phyloP scores from a whole-genome alignment of 2,113 vertebrate species.

The Emydura subglobosa region DNA sequence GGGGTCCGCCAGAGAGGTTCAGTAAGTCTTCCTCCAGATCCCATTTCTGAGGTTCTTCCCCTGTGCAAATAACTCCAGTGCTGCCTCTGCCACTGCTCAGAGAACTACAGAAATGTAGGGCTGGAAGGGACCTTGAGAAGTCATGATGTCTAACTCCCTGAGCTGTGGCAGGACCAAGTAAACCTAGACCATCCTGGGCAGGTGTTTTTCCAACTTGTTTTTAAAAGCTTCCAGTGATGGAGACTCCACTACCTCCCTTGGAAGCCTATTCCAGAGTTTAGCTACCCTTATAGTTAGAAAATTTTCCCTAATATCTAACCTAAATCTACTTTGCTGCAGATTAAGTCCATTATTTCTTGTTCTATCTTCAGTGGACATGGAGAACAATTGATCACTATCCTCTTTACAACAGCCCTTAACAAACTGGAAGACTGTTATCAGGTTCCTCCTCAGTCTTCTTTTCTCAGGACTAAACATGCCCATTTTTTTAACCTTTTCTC shows the following conservation, averaged over 20 bases:
- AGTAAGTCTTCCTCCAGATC: slow-evolving; percentile 7
- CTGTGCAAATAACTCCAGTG: neutral
- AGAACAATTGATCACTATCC: neutral
- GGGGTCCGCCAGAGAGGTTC: neutral
- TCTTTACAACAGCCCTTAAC: no score
- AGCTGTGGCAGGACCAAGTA: neutral
- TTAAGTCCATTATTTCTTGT: neutral
- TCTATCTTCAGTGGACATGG: neutral
- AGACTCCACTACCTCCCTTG: neutral
- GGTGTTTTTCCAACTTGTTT: neutral
- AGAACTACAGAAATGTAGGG: neutral
- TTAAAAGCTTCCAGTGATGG: neutral
- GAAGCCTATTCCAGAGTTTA: neutral
- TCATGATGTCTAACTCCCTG: neutral
- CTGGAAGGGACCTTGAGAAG: neutral
- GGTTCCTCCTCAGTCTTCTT: neutral
- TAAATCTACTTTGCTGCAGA: neutral
- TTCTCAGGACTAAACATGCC: neutral
- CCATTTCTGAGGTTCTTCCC: neutral
- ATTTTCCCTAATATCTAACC: neutral
- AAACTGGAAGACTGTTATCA: no score
- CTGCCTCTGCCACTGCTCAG: neutral
- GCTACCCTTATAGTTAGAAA: neutral
- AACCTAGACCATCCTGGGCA: neutral
- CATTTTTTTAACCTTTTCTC: neutral